Evolutionary conservation across 2,113 vertebrate genomes (phyloP), one percentile per base, ranked within the genome.

Genomic region (Cisticola juncidis): DNA sequence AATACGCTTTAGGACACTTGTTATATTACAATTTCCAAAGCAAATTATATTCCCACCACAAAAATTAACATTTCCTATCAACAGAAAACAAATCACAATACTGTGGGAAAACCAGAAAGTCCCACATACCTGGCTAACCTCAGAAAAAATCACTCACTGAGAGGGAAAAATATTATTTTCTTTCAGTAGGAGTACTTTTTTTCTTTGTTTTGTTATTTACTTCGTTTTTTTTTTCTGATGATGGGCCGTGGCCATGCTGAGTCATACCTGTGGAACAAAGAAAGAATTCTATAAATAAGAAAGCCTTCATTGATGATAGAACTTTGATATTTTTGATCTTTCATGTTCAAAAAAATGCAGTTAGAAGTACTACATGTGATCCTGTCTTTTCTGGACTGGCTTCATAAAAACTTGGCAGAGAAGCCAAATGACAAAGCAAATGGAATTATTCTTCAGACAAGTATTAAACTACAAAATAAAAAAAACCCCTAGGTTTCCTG

Each of bases 71-170:
- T 58, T 81, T 95, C 62, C 33, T 94, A 60, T 91, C 69, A 57
- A 87, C 1, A 16, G 47, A 72, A 95, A 95, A 61, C 18, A 78
- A 93, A 93, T 51, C 36, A 83, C 62, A 92, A n/a, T 65, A 69
- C 19, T 82, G 61, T 91, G 94, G 71, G 84, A 78, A 92, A 92
- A 83, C 78, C 54, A 83, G 64, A 64, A 90, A 93, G 50, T 87
- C 44, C 60, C 48, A 56, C 57, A 60, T 71, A 92, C 80, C 88
- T 94, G 93, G 73, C 83, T 95, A 86, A 93, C 66, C 81, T 96
- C 48, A 71, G 33, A 89, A 47, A 85, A 94, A 86, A 89, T 88
- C n/a, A 17, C 80, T 80, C 82, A 40, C 66, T 74, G 86, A 71
- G 78, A 85, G 18, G 22, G 8, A 29, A 95, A 92, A 90, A 50